Evolutionary conservation across 2,113 vertebrate species (phyloP).

Genomic region (Ibidorhyncha struthersii): DNA sequence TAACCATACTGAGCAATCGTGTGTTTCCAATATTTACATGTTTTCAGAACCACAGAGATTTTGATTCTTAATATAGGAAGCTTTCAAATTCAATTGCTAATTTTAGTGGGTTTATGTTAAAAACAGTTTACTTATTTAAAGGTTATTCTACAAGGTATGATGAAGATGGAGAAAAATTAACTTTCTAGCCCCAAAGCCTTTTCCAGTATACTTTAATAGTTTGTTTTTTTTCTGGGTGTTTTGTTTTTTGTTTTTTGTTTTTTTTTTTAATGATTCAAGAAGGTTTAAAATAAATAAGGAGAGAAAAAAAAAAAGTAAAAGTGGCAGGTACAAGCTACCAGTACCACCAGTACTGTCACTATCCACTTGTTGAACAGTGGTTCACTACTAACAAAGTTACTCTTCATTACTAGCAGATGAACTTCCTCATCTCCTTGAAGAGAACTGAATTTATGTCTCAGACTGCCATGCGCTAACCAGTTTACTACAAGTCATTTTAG

Average conservation of each 20-base stretch:
- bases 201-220: background rate
- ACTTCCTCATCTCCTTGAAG: background rate
- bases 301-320: background rate
- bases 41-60: background rate
- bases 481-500: background rate
- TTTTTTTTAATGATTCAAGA: background rate
- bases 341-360: background rate
- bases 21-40: background rate
- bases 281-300: background rate
- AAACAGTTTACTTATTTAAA: too few relatives aligned
- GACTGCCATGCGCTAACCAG: background rate
- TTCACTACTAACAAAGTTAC: background rate
- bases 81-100: background rate
- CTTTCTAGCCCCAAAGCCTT: background rate
- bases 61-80: background rate
- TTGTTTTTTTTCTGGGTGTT: too few relatives aligned
- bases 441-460: background rate
- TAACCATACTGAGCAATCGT: background rate
- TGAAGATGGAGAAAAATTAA: background rate
- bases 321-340: background rate
- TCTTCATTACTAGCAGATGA: background rate
- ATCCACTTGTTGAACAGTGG: background rate
- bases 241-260: too few relatives aligned
- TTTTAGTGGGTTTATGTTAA: background rate
- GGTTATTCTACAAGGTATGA: background rate